Conservation (phyloP, 2,113 vertebrate species). For the Psephotus haematonotus region DNA sequence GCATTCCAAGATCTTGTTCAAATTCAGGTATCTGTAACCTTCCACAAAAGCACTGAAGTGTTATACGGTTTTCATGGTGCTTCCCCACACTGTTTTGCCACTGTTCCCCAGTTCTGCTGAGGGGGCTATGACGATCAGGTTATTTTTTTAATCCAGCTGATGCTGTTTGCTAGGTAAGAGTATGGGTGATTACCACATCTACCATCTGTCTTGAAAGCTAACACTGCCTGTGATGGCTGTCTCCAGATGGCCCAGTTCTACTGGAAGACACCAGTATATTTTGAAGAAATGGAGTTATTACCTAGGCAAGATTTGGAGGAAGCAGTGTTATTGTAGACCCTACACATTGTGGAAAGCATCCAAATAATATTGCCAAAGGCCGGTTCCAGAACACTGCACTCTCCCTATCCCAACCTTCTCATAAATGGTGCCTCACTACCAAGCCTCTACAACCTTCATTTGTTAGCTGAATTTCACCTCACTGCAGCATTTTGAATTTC, state of each 20-base stretch:
- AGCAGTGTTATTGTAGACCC: background rate
- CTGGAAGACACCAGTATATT: background rate
- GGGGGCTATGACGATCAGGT: accelerated
- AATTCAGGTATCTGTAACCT: background rate
- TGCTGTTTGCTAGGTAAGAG: background rate
- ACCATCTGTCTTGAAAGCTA: background rate
- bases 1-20: background rate
- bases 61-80: accelerated
- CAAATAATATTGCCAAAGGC: background rate
- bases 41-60: background rate
- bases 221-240: background rate
- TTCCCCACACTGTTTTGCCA: background rate
- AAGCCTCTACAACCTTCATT: background rate
- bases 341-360: background rate
- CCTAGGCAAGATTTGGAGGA: background rate
- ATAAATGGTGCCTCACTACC: background rate
- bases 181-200: background rate
- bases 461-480: background rate
- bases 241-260: background rate
- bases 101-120: background rate
- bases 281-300: background rate
- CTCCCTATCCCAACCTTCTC: background rate
- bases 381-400: background rate
- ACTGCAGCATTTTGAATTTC: background rate
- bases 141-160: background rate